Conservation (phyloP, 2,888 invertebrate genomes). For the Brassicogethes aeneus region DNA sequence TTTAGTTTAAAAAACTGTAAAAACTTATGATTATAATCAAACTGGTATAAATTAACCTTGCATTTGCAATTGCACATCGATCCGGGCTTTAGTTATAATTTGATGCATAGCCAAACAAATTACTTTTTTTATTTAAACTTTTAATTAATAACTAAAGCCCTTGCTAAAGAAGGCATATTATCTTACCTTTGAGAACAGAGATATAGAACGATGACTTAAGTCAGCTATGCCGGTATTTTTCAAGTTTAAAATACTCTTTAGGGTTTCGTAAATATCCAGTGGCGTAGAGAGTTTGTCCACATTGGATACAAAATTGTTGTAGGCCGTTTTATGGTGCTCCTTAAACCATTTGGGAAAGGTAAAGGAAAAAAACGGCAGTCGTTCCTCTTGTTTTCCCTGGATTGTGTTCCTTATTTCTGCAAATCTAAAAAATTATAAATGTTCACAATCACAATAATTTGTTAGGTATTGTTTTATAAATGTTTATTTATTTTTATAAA, state of each 20-base stretch:
- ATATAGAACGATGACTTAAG: conserved; percentile 48
- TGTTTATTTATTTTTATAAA: conserved; percentile 4
- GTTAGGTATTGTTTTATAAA: not conserved
- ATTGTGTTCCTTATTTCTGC: conserved; percentile 72
- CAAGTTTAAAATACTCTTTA: conserved; percentile 58
- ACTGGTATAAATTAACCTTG: no score
- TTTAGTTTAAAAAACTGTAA: no score
- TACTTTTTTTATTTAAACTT: no score
- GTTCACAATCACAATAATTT: no score
- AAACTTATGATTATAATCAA: no score
- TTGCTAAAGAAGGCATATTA: no score
- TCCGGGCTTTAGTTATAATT: no score
- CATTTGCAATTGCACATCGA: no score
- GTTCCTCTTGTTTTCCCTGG: conserved; percentile 87
- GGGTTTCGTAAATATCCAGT: conserved; percentile 79
- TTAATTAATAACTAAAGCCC: no score
- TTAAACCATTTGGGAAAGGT: conserved; percentile 65
- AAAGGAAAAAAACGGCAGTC: conserved; percentile 79
- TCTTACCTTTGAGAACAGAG: conserved; percentile 53
- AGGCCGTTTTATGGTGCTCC: conserved; percentile 49
- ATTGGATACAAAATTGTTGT: conserved; percentile 56
- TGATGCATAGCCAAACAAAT: no score
- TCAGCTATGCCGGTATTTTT: conserved; percentile 43
- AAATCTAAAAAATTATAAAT: conserved; percentile 49
- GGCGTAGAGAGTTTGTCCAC: conserved; percentile 68